These are phyloP conservation scores for Macheiramphus alcinus DNA, from an alignment of 2,113 vertebrate species.

Conservation along the genomic window DNA sequence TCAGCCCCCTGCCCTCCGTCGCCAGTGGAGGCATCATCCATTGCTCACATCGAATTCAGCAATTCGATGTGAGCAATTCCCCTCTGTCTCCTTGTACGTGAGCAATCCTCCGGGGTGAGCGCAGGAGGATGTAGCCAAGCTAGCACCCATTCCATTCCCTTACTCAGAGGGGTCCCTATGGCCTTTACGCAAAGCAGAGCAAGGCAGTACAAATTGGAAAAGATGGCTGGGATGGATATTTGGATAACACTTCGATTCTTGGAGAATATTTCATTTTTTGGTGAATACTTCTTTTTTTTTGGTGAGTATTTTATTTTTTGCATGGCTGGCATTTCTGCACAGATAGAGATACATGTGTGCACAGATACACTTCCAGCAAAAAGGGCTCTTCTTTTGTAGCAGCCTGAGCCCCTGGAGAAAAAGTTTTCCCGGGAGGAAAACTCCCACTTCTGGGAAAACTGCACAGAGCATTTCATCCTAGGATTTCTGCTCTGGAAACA, in stretches of 20 bases:
- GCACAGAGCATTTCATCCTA: not conserved
- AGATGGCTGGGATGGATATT: not conserved
- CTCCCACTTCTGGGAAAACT: not conserved
- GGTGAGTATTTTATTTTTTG: not conserved
- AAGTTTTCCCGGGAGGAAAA: not conserved
- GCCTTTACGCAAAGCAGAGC: not conserved
- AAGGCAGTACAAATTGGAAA: not conserved
- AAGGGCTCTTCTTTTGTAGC: not conserved
- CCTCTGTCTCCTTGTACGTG: not conserved
- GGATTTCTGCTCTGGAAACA: not conserved
- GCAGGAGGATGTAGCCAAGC: not conserved
- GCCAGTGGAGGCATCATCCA: fast-evolving
- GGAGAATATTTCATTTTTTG: not conserved
- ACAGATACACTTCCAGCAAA: not conserved
- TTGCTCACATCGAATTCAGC: too few relatives aligned
- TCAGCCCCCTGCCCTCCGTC: not conserved
- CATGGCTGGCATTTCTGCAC: not conserved
- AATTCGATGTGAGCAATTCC: fast-evolving
- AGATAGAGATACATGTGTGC: fast-evolving
- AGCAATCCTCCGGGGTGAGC: fast-evolving
- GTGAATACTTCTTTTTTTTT: not conserved
- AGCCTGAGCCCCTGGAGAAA: not conserved
- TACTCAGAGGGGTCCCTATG: not conserved
- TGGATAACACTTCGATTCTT: not conserved
- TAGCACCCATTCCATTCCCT: too few relatives aligned